These are phyloP conservation scores for Propithecus deckenii DNA, from an alignment of 2,797 vertebrate species.

Conservation along the genomic window DNA sequence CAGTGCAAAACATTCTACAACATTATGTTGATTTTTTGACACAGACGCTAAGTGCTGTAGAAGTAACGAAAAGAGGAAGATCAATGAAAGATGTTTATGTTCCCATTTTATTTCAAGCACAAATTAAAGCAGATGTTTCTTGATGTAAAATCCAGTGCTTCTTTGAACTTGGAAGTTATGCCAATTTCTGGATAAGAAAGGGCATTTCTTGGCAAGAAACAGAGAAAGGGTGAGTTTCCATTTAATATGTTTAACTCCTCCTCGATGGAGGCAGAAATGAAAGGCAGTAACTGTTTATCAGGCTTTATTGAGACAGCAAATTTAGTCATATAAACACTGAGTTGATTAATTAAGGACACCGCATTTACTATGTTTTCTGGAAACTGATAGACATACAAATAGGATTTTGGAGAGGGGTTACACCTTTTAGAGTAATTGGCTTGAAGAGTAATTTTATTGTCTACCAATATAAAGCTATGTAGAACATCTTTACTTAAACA, in stretches of 20 bases:
- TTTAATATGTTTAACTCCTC: neutral
- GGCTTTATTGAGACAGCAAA: neutral
- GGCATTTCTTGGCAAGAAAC: neutral
- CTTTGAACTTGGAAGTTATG: constrained; percentile 24
- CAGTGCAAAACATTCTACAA: neutral
- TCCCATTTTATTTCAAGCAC: constrained; percentile 44
- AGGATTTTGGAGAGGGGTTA: neutral
- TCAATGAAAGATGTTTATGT: neutral
- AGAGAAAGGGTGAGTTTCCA: constrained; percentile 27
- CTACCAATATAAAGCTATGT: neutral
- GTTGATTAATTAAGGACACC: neutral
- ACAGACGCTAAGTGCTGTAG: neutral
- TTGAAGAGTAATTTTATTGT: neutral
- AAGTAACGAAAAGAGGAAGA: neutral
- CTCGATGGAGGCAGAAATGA: constrained; percentile 34
- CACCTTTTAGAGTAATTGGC: neutral
- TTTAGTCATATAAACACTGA: neutral
- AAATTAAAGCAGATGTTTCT: constrained; percentile 49
- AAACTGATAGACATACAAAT: constrained; percentile 21
- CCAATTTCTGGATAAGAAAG: constrained; percentile 10
- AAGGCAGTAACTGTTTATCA: constrained; percentile 30
- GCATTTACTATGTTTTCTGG: neutral
- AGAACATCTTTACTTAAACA: neutral
- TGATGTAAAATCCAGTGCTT: constrained; percentile 24
- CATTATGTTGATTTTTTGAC: neutral